Evolutionary conservation across 2,888 invertebrate genomes (phyloP).

Genomic region (Lycia hirtaria): DNA sequence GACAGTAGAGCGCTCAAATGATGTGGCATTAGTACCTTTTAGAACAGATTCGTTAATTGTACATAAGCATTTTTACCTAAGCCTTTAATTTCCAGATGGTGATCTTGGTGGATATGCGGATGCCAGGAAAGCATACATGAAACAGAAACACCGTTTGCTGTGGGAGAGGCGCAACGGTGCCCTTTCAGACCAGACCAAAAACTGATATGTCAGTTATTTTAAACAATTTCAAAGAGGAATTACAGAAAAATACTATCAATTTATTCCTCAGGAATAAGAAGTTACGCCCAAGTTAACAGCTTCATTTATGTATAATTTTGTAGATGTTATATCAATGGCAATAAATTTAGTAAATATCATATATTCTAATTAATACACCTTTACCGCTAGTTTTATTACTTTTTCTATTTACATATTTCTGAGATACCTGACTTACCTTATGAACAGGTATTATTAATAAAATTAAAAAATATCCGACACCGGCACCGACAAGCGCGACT

Average conservation of each 20-base stretch:
- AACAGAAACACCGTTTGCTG: constrained; percentile 98
- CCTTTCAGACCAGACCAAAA: constrained; percentile 65
- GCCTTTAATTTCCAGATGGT: constrained; percentile 88
- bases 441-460: no score
- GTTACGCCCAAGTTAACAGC: constrained; percentile 3
- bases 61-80: not conserved
- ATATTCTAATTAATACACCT: no score
- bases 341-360: constrained; percentile 54
- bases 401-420: no score
- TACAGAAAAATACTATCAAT: not conserved
- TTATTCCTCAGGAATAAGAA: not conserved
- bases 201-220: not conserved
- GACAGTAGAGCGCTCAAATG: no score
- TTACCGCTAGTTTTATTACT: not conserved
- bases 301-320: constrained; percentile 40
- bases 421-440: no score
- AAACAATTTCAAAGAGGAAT: not conserved
- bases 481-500: no score
- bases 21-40: no score
- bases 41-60: not conserved
- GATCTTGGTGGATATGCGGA: constrained; percentile 92
- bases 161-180: constrained; percentile 98
- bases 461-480: no score
- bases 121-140: constrained; percentile 94
- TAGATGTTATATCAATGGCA: constrained; percentile 58